Evolutionary conservation across 2,888 invertebrate species (phyloP), one percentile per base, ranked within the genome.

Genomic region (Luffia ferchaultella): DNA sequence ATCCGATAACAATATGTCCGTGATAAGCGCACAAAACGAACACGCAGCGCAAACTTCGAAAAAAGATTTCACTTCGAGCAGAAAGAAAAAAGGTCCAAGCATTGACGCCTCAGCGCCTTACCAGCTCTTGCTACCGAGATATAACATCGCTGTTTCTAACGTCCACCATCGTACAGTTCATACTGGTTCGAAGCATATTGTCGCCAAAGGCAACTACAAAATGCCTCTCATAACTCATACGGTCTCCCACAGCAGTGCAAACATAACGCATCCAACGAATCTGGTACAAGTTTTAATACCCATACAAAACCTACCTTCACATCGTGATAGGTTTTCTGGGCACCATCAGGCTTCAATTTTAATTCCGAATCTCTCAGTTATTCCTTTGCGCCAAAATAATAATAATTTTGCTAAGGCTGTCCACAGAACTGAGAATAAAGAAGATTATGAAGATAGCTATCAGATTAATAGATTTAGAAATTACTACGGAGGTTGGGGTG

Each of bases 401-500:
- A 62, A 65, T 9, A 30, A 17, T 62, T 1, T 61, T 59, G 64
- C 48, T 66, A 63, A 43, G 61, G 65, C 44, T 52, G 56, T 15
- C 12, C 30, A 30, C 12, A 30, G 30, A 12, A 61, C 61, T 54
- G 65, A 70, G 46, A 69, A 19, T 64, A 49, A 63, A 58, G 17
- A 42, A 48, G 61, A 67, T 1, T 54, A 53, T 9, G 64, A 67
- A 16, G 64, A 70, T 0, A 63, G 68, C 2, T 70, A 73, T 18
- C 63, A 68, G 18, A 55, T 61, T 15, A 73, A 68, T 20, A 61
- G 62, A 30, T 76, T 65, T 50, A 62, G 79, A 46, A 75, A 69
- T 1, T 75, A 74, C 40, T 68, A 73, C 50, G 82, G 82, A 0
- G 82, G 82, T 1, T 78, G 69, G 45, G 82, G 82, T 0, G 67